Evolutionary conservation across 2,113 vertebrate genomes (phyloP), one percentile per base, ranked within the genome.

Genomic region (Trachemys scripta): DNA sequence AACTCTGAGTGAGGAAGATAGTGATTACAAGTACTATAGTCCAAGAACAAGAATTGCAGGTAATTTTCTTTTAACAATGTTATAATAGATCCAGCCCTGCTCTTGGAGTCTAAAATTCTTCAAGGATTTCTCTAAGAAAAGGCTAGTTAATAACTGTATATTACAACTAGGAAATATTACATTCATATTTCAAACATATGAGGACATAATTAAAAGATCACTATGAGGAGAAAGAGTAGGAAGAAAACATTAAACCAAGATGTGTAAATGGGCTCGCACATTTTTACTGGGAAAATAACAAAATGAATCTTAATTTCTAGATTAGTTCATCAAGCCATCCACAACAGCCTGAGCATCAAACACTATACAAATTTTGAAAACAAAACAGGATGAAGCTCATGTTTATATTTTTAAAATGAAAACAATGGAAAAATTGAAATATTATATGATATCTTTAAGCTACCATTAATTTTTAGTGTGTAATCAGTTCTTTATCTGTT

Each of bases 321-420:
- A 57, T 91, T 91, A 82, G 13, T 7, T 79, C 38, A 76, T 22
- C 38, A 45, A 45, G 42, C 22, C 16, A n/a, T 19, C 8, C 16
- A n/a, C 35, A 69, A 69, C 7, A 38, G 7, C 8, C 42, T 90
- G 29, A 89, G 75, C 75, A 10, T 22, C 35, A 83, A 93, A 83
- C 56, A 62, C 47, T 89, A 80, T 92, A 92, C 20, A 14, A 89
- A 65, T 10, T 17, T 72, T 72, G 19, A 38, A 72, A 72, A 11
- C 84, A 92, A 90, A 54, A 85, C 2, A 75, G 87, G 11, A 65
- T 84, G 12, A 87, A 1, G 1, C 38, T 87, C 85, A 10, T 92
- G n/a, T 92, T 93, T 89, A 81, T 87, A n/a, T 84, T 82, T 88
- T 22, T 85, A 72, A 80, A 72, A 92, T 57, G 45, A 81, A 83